phyloP scores from a whole-genome alignment of 2,113 vertebrate species.

The Petrocephalus zakoni region DNA sequence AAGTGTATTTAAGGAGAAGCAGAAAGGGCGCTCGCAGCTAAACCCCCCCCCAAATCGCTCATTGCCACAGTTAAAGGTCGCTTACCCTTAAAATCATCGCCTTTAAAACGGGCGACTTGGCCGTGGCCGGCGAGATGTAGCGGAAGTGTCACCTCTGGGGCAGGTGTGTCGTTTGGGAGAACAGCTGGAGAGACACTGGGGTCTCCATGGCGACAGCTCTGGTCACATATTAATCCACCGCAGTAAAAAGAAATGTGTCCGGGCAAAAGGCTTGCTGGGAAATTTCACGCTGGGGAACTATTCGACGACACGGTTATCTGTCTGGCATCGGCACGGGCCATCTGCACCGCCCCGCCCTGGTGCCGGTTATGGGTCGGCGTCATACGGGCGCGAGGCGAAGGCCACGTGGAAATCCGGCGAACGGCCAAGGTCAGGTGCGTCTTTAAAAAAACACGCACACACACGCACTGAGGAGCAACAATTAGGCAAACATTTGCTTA shows the following conservation, averaged over 20 bases:
- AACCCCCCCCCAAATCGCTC: background rate
- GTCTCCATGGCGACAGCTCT: slow-evolving; percentile 56
- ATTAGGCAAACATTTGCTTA: slow-evolving; percentile 48
- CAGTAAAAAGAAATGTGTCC: slow-evolving; percentile 53
- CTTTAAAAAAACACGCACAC: background rate
- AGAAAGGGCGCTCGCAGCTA: background rate
- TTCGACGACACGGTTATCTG: slow-evolving; percentile 34
- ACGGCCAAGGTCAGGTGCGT: background rate
- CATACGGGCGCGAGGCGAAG: background rate
- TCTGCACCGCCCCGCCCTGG: slow-evolving; percentile 35
- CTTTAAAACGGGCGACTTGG: background rate
- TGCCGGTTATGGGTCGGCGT: background rate
- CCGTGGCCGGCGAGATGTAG: background rate
- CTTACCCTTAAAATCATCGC: background rate
- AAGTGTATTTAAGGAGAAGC: background rate
- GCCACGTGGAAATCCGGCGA: background rate
- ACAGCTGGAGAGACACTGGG: slow-evolving; percentile 47
- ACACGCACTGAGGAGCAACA: slow-evolving; percentile 25
- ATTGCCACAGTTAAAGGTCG: background rate
- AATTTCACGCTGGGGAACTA: slow-evolving; percentile 40
- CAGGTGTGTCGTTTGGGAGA: slow-evolving; percentile 47
- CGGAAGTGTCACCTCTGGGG: slow-evolving; percentile 17
- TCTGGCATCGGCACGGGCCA: slow-evolving; percentile 34
- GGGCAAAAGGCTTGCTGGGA: slow-evolving; percentile 39
- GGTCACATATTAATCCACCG: slow-evolving; percentile 61